Evolutionary conservation across 1,140 invertebrate species (phyloP), one percentile per base, ranked within the genome.

Genomic region (Paraescarpia echinospica): DNA sequence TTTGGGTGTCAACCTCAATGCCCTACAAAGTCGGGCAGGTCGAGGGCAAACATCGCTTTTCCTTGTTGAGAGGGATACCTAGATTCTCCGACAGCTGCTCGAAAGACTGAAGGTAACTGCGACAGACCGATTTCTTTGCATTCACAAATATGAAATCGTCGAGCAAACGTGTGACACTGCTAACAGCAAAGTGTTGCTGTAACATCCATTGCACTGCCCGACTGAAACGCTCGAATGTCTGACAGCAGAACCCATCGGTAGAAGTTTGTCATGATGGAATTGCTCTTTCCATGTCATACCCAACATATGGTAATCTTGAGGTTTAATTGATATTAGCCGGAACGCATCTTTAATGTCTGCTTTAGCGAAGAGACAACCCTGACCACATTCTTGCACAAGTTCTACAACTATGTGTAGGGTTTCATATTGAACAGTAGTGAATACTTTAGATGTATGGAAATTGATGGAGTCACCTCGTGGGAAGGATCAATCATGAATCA

Each of bases 1-100:
- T 93, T 27, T 34, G 27, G 34, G 91, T 89, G 27, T 92, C 35
- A 34, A 90, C 90, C 31, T 77, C n/a, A 35, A 93, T 22, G 5
- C 93, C 91, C 14, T 89, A 34, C 22, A 1, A 14, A 22, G n/a
- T 92, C 2, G 48, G 18, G 1, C 22, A 41, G 14, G 34, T 93
- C 1, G 33, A 31, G 12, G 92, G 92, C 18, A 33, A 9, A 31
- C 91, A 59, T 1, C 91, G 88, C 41, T 93, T 93, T 1, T 92
- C 91, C 0, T 92, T 6, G 4, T 59, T 34, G 27, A 92, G 5
- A 51, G 93, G 93, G 1, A 93, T 34, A 1, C 59, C 91, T 33
- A 93, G 89, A 0, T 92, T 33, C 12, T 92, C 12, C 34, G 9
- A 92, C 51, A 92, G 31, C 18, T 8, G 33, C 27, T 33, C n/a